Evolutionary conservation across 2,113 vertebrate genomes (phyloP), one percentile per base, ranked within the genome.

Genomic region (Syrmaticus mikado): DNA sequence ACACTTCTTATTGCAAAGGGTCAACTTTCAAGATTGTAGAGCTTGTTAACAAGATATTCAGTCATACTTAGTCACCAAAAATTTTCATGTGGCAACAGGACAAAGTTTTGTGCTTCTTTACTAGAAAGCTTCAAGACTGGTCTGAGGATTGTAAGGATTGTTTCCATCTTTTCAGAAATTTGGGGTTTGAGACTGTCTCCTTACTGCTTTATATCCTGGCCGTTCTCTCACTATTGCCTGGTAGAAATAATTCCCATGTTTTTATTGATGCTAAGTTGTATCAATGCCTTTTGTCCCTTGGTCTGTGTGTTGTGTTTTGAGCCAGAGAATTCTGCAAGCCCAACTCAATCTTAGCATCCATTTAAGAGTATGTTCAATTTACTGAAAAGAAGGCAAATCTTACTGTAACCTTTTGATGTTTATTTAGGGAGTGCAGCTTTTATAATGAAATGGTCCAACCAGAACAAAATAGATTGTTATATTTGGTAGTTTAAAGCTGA

Each of bases 11-110:
- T 27, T 95, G 87, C 87, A 84, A 40, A 94, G 93, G 93, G 93
- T 95, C 94, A 93, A 73, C 73, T 96, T 96, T 93, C 94, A 90
- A 94, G 90, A 88, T 94, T 1, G 0, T 57, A 72, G 94, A 87
- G 90, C 87, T 84, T 94, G 93, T 97, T 96, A 95, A 95, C 93
- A 95, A 95, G 73, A 94, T 92, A 90, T 80, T 91, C 95, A 90
- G 85, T 82, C 68, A 40, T 91, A 78, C 80, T 94, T 67, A 86
- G 90, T 94, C 73, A 86, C 94, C 87, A 97, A 96, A 95, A 93
- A 53, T 85, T 53, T 89, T 80, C 71, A 76, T 83, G 80, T 67
- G 62, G 94, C 87, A 93, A 75, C 40, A 40, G 48, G 87, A 83
- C 80, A 84, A 72, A 90, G 61, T 86, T 93, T n/a, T 76, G 48